Conservation (phyloP, 2,888 invertebrate genomes). For the Andrena haemorrhoa region DNA sequence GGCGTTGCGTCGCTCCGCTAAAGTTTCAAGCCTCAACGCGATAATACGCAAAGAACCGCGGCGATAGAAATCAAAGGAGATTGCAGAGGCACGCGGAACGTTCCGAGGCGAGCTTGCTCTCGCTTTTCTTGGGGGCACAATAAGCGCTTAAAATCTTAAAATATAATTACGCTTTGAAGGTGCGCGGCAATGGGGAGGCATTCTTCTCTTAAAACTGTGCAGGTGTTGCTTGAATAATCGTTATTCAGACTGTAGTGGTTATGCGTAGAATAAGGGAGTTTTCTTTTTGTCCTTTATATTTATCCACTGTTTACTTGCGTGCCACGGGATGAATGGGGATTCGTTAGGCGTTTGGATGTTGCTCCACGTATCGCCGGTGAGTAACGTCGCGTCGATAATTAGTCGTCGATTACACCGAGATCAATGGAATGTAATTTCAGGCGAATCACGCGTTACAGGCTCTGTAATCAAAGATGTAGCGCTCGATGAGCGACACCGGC, state of each 20-base stretch:
- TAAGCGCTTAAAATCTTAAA: conserved; percentile 34
- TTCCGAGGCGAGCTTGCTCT: conserved; percentile 18
- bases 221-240: neutral
- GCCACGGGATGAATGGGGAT: no score
- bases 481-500: neutral
- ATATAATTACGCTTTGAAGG: conserved; percentile 32
- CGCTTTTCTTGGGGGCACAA: conserved; percentile 17
- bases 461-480: conserved; percentile 40
- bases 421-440: conserved; percentile 53
- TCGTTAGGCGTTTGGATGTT: neutral
- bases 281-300: neutral
- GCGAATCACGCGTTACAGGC: conserved; percentile 26
- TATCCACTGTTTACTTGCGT: neutral
- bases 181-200: conserved; percentile 21
- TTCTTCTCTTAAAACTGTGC: neutral
- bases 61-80: conserved; percentile 34
- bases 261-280: neutral
- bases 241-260: neutral
- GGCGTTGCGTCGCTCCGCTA: neutral
- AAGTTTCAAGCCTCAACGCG: neutral
- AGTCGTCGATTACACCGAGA: conserved; percentile 33
- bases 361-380: neutral
- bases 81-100: neutral
- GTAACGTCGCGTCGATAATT: conserved; percentile 36
- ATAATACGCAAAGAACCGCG: conserved; percentile 14